Evolutionary conservation across 2,888 invertebrate species (phyloP).

Genomic region (Himalopsyche japonica): DNA sequence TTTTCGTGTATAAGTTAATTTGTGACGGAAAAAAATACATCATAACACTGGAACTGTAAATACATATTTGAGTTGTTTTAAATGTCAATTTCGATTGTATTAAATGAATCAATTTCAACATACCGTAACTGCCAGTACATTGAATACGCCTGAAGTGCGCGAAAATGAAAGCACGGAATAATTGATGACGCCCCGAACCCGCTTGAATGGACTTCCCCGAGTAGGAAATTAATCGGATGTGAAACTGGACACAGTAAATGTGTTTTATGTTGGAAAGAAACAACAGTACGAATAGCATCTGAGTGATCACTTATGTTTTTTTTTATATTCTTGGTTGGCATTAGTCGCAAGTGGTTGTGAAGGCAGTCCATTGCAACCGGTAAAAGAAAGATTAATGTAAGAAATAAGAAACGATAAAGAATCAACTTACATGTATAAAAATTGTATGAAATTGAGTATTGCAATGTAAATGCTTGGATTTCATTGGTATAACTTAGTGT

Average conservation of each 20-base stretch:
- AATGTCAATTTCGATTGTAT: no score
- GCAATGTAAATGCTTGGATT: no score
- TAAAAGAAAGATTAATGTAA: background rate
- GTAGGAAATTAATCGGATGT: slow-evolving; percentile 23
- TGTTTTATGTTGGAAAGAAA: background rate
- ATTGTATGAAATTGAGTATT: background rate
- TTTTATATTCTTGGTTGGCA: background rate
- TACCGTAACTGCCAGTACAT: background rate
- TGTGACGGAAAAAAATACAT: no score
- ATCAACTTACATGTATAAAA: background rate
- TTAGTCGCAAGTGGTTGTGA: background rate
- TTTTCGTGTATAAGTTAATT: no score
- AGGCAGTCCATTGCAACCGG: background rate
- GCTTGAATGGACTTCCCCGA: background rate
- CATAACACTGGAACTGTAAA: no score
- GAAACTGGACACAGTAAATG: slow-evolving; percentile 7
- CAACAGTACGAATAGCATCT: background rate
- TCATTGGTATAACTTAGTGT: no score
- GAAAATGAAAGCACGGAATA: slow-evolving; percentile 17
- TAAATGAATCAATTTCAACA: background rate
- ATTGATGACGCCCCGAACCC: background rate
- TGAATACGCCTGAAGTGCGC: background rate
- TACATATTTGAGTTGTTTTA: background rate
- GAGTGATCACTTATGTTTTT: background rate
- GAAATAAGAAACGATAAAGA: background rate